phyloP scores from a whole-genome alignment of 2,797 vertebrate genomes.

The Pachyuromys duprasi region DNA sequence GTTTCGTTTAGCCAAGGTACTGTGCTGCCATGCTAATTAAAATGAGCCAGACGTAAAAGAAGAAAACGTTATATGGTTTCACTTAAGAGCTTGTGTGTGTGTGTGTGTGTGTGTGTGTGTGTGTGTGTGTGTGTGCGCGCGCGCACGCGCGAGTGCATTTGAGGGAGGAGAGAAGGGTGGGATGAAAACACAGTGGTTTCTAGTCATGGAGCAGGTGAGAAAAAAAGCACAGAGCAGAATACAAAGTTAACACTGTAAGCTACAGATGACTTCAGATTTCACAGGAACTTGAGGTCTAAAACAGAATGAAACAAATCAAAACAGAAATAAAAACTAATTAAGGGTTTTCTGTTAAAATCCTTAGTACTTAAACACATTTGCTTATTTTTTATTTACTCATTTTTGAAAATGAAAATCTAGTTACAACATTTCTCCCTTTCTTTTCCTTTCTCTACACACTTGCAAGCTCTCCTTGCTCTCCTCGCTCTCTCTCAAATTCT shows the following conservation, averaged over 20 bases:
- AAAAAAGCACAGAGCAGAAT: not conserved
- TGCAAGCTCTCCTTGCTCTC: rapidly evolving
- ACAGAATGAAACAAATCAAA: not conserved
- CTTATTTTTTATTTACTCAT: not conserved
- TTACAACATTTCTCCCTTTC: not conserved
- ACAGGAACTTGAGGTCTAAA: not conserved
- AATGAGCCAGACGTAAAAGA: not conserved
- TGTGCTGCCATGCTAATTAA: not conserved
- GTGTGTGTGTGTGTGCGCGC: not conserved
- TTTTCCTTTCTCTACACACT: not conserved
- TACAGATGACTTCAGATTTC: not conserved
- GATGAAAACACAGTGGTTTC: not conserved
- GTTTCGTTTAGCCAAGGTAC: not conserved
- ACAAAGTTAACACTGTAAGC: not conserved
- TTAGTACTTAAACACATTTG: not conserved
- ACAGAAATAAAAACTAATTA: not conserved
- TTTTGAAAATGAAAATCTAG: not conserved
- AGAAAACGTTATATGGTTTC: not conserved
- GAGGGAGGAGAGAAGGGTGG: no score
- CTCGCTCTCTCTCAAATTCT: not conserved
- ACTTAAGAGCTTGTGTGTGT: not conserved
- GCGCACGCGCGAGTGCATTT: not conserved
- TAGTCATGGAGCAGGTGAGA: not conserved
- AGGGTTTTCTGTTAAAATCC: conserved; percentile 9
- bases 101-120: not conserved